Percentiles rank a stretch among this genome's conserved stretches.
These are phyloP conservation scores for Bugulina stolonifera DNA, from an alignment of 2,888 invertebrate genomes.

Conservation along the genomic window DNA sequence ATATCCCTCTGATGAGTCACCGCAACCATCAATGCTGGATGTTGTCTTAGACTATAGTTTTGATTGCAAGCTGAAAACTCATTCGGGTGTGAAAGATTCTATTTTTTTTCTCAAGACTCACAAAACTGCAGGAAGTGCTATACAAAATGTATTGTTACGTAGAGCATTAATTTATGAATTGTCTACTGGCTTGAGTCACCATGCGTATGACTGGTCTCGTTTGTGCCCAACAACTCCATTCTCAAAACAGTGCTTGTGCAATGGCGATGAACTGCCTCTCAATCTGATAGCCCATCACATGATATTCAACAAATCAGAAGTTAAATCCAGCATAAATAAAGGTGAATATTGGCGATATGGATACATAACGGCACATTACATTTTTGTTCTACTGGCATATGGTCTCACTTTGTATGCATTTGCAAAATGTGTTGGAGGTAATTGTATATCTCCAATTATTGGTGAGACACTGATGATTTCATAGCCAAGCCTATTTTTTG, in stretches of 20 bases:
- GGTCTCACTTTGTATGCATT: too few relatives aligned
- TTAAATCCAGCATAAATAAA: background rate
- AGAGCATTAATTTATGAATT: background rate
- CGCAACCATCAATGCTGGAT: background rate
- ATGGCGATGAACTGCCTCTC: background rate
- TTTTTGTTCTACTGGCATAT: too few relatives aligned
- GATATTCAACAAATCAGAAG: background rate
- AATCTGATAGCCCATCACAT: slow-evolving; percentile 14
- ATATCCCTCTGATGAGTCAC: background rate
- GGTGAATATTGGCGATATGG: too few relatives aligned
- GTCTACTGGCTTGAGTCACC: background rate
- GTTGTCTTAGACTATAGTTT: background rate
- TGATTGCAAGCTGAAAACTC: background rate
- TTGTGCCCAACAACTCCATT: background rate
- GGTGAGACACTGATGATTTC: too few relatives aligned
- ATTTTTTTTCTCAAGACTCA: slow-evolving; percentile 19
- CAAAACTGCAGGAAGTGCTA: background rate
- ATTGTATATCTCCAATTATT: too few relatives aligned
- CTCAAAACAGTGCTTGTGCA: background rate
- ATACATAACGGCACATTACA: too few relatives aligned
- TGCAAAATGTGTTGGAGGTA: too few relatives aligned
- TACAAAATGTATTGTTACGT: slow-evolving; percentile 12
- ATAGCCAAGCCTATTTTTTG: too few relatives aligned
- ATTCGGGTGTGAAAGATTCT: background rate
- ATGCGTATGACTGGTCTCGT: background rate